These are phyloP conservation scores for Seira ritae DNA, from an alignment of 2,888 invertebrate genomes.

Conservation along the genomic window DNA sequence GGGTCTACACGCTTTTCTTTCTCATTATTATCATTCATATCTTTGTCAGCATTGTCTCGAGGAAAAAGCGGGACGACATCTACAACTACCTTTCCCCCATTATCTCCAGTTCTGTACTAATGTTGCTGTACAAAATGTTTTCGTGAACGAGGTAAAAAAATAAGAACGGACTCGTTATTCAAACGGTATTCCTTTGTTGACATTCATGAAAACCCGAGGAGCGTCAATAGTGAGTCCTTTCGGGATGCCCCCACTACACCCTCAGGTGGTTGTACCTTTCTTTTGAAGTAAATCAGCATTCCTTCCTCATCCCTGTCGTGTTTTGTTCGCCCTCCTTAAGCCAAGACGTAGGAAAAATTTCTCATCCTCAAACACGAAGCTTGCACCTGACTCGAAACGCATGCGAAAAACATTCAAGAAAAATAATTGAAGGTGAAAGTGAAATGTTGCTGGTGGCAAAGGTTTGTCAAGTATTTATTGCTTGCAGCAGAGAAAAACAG, in stretches of 20 bases:
- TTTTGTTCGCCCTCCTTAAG: not conserved
- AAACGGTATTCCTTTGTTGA: not conserved
- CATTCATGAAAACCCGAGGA: not conserved
- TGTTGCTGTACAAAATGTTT: not conserved
- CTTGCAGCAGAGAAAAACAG: constrained; percentile 41
- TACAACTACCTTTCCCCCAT: constrained; percentile 1
- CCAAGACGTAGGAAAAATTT: no score
- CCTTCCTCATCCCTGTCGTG: not conserved
- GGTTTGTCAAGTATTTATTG: constrained; percentile 64
- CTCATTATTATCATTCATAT: constrained; percentile 18
- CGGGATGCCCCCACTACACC: not conserved
- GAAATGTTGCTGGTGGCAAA: constrained; percentile 60
- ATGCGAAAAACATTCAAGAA: constrained; percentile 24
- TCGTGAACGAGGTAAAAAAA: not conserved
- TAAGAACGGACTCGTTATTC: not conserved
- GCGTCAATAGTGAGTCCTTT: not conserved
- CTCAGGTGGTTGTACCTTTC: constrained; percentile 52
- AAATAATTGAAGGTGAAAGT: constrained; percentile 63
- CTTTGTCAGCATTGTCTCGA: constrained; percentile 17
- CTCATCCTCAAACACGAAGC: not conserved
- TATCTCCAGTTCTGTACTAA: no score
- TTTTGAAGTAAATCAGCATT: constrained; percentile 8
- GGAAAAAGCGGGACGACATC: not conserved
- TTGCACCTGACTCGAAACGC: constrained; percentile 6
- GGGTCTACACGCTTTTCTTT: constrained; percentile 18